A percentile compares a stretch with the other conserved stretches of the same genome.
Conservation (phyloP, 2,888 invertebrate genomes). For the Macrosiphum euphorbiae region DNA sequence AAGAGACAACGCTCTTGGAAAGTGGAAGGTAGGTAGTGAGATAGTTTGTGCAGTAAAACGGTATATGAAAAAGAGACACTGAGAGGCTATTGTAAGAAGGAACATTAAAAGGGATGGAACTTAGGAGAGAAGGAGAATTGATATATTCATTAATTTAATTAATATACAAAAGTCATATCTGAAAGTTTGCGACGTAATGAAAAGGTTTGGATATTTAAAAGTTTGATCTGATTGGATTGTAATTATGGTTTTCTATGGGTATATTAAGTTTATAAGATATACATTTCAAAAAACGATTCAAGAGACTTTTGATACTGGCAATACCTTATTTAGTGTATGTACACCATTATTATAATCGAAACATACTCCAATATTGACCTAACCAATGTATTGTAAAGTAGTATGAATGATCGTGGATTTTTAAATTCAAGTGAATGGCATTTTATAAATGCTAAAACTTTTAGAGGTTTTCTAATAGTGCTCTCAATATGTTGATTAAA, state of each 20-base stretch:
- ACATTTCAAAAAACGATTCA: neutral
- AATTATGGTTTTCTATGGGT: neutral
- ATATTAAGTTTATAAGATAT: neutral
- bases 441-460: neutral
- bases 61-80: neutral
- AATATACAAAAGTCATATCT: neutral
- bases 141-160: conserved; percentile 15
- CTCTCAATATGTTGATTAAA: neutral
- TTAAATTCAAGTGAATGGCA: neutral
- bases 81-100: neutral
- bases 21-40: neutral
- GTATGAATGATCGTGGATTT: neutral
- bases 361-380: neutral
- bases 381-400: neutral
- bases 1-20: neutral
- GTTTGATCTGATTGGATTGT: neutral
- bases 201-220: neutral
- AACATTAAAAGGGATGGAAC: neutral
- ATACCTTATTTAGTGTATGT: neutral
- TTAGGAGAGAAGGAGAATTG: neutral
- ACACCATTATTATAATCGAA: neutral
- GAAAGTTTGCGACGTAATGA: neutral
- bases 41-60: neutral
- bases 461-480: neutral
- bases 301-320: neutral